Percentiles rank a stretch among this genome's conserved stretches.
phyloP scores from a whole-genome alignment of 2,113 vertebrate species.

The Tamias sibiricus region DNA sequence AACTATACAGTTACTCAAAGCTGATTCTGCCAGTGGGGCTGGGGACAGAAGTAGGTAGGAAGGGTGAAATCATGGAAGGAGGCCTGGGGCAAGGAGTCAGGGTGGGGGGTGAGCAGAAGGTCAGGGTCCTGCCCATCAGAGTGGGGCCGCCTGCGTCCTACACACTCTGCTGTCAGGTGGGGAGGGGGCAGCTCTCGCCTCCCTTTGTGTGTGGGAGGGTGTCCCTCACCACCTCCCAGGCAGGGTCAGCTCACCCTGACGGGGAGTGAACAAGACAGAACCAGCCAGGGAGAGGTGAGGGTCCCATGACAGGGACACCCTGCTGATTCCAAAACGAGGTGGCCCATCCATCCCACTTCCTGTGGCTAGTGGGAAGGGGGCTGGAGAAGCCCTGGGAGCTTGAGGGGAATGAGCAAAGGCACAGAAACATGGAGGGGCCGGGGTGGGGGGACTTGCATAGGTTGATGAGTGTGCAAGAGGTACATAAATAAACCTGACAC shows the following conservation, averaged over 20 bases:
- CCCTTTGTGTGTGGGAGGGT: slow-evolving; percentile 24
- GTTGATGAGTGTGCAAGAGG: slow-evolving; percentile 84
- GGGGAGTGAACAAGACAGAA: slow-evolving; percentile 86
- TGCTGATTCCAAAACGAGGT: slow-evolving; percentile 74
- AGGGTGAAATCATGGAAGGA: slow-evolving; percentile 55
- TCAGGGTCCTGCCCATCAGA: slow-evolving; percentile 77
- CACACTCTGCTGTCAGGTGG: slow-evolving; percentile 74
- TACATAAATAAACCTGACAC: slow-evolving; percentile 85
- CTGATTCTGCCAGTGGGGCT: slow-evolving; percentile 83
- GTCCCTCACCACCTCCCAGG: slow-evolving; percentile 83
- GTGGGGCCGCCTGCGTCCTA: slow-evolving; percentile 77
- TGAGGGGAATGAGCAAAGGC: slow-evolving; percentile 78
- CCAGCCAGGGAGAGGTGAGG: slow-evolving; percentile 79
- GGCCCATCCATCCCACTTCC: slow-evolving; percentile 71
- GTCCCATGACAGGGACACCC: slow-evolving; percentile 71
- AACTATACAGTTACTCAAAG: slow-evolving; percentile 84
- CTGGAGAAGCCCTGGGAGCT: slow-evolving; percentile 67
- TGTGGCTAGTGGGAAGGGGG: slow-evolving; percentile 44
- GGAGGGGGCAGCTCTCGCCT: slow-evolving; percentile 49
- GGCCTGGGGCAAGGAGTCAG: background rate
- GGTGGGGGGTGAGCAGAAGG: background rate
- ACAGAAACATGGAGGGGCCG: slow-evolving; percentile 80
- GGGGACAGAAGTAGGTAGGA: slow-evolving; percentile 52
- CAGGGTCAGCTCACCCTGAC: slow-evolving; percentile 81
- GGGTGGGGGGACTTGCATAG: slow-evolving; percentile 83